Percentiles rank a stretch among this genome's conserved stretches.
Conservation (phyloP, 2,797 vertebrate species). For the Fistularia tabacaria region DNA sequence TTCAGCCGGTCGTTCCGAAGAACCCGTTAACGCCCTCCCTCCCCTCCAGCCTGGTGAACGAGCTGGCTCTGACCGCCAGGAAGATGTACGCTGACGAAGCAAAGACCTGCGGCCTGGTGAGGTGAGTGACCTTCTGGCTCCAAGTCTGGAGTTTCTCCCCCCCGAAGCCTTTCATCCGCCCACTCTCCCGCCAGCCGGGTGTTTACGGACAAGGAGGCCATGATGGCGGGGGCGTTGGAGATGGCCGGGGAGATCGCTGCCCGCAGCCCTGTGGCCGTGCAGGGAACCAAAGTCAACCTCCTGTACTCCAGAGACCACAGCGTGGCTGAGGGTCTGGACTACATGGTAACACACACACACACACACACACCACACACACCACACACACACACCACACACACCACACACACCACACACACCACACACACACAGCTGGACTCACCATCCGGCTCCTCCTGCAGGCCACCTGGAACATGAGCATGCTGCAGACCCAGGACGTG, state of each 20-base stretch:
- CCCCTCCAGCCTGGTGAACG: conserved; percentile 82
- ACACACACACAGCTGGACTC: too few relatives aligned
- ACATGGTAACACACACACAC: conserved; percentile 65
- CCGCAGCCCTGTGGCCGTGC: conserved; percentile 86
- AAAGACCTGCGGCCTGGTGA: conserved; percentile 82
- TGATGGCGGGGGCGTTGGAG: conserved; percentile 78
- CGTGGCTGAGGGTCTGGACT: conserved; percentile 76
- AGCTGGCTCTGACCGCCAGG: conserved; percentile 83
- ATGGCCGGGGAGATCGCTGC: conserved; percentile 80
- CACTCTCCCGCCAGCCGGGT: conserved; percentile 71
- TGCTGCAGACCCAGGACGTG: conserved; percentile 86
- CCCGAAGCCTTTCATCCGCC: neutral
- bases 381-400: neutral
- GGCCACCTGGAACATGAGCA: conserved; percentile 91
- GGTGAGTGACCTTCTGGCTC: conserved; percentile 59
- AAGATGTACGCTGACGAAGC: conserved; percentile 88
- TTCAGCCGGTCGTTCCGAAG: neutral
- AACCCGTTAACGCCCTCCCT: neutral
- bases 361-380: too few relatives aligned
- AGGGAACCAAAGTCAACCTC: conserved; percentile 87
- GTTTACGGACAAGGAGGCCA: conserved; percentile 78
- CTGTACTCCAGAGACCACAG: conserved; percentile 84
- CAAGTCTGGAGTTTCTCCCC: too few relatives aligned
- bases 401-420: neutral
- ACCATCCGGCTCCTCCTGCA: conserved; percentile 36